Evolutionary conservation across 1,140 invertebrate genomes (phyloP).

Genomic region (Pissodes strobi): DNA sequence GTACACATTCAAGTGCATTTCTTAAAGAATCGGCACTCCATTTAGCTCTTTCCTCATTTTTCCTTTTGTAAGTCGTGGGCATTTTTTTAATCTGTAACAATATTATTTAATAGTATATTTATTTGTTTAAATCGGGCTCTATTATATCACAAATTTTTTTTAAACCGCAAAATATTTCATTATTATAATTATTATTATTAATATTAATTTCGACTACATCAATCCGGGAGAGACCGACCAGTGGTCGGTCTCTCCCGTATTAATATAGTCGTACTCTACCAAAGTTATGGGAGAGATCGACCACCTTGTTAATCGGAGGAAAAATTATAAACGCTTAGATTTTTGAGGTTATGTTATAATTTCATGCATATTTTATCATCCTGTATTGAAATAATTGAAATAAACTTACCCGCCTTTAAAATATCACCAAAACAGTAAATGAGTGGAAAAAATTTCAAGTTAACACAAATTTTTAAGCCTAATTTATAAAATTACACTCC

Average conservation of each 20-base stretch:
- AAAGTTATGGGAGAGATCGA: not conserved
- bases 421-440: not conserved
- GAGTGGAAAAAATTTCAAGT: not conserved
- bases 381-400: no score
- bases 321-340: not conserved
- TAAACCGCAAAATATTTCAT: not conserved
- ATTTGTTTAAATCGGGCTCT: not conserved
- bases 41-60: no score
- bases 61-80: not conserved
- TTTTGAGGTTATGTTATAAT: not conserved
- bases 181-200: not conserved
- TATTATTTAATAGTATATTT: not conserved
- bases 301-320: not conserved
- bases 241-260: not conserved
- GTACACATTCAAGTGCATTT: not conserved
- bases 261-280: not conserved
- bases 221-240: no score
- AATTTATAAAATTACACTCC: not conserved
- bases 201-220: not conserved
- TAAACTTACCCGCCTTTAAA: not conserved
- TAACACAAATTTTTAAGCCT: not conserved
- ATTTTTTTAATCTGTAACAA: not conserved
- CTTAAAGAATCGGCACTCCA: not conserved
- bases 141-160: not conserved
- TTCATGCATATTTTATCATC: not conserved